Base-by-base conservation (phyloP, 64 coral and sea anemone species). In the Exaiptasia diaphana region DNA sequence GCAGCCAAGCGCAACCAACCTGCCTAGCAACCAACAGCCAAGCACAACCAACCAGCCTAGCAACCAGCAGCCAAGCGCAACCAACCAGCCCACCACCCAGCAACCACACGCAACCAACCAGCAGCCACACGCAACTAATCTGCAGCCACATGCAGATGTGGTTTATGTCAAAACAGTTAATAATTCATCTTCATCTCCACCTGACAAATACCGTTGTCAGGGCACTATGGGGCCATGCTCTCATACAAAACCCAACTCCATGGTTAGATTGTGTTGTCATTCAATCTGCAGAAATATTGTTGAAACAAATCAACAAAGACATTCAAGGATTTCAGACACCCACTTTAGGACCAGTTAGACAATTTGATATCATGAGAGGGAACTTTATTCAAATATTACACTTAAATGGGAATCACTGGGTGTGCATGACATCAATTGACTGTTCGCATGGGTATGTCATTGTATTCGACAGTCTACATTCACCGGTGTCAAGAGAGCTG, bases 261-360 rank as follows among this genome's bases (percentile, higher is more conserved):
- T 69, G 65, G 65, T 40, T 69, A 40, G 65, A 69, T 41, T 69
- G 65, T 38, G 21, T 40, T 40, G 43, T 69, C 13, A 38, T 69
- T 22, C 65, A 69, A 40, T 34, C 38, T 18, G 65, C 31, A 22
- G 35, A 69, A 38, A 41, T 69, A 40, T 40, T 69, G 14, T 67
- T 67, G n/a, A 36, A 29, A 67, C 33, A 67, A 36, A 33, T 67
- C 59, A 63, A 25, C 22, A 63, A 63, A 25, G 13, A 17, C 6
- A 17, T 63, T 67, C 35, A 7, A 23, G 67, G 12, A 70, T 70
- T 70, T 70, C 67, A 70, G 67, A 70, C 36, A 70, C 67, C 67
- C 5, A 70, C 67, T 41, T 22, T 70, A 41, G 67, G 67, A 41
- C 67, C 67, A 41, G 67, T 70, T 12, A 15, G 67, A 41, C 67